Base-by-base conservation (phyloP, 2,113 vertebrate genomes). In the Merops nubicus region DNA sequence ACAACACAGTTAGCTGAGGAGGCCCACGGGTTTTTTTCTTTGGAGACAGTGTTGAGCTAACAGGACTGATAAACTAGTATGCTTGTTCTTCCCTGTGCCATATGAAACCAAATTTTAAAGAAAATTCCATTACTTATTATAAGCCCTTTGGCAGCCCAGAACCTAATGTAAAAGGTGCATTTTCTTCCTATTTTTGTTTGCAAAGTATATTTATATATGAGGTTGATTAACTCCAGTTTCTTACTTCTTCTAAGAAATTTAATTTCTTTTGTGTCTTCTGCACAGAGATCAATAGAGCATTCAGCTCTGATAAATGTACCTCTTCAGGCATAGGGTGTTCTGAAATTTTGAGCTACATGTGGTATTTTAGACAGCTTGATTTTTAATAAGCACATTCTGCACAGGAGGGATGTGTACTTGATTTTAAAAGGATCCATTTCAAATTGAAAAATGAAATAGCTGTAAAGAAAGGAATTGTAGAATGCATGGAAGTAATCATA, bases 251-350 rank as follows among this genome's bases (percentile, higher is more conserved):
- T n/a, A n/a, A n/a, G 45, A 56, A 36, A 59, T 23, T 93, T 91
- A 70, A 82, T 94, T 96, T 94, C 57, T 83, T 95, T 79, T 82
- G 22, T 89, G 29, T 47, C 43, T 94, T 50, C 13, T 25, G 40
- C 12, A 23, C 26, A 50, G 53, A 25, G 51, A 85, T 84, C 76
- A 63, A 78, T 72, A 72, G 42, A 94, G 38, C 23, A 75, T 89
- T 79, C 17, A 65, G 38, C 22, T 94, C 56, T 91, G 45, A 90
- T 48, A 57, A 91, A 77, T 54, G 43, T 28, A 57, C 29, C 15
- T 63, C 85, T 91, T 69, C 40, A 89, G 63, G 54, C 13, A 43
- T 34, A 47, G 8, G 3, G 42, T 82, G 14, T 45, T 86, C 56
- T 75, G 53, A 84, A 51, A n/a, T 85, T 65, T 77, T 78, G 57